Base-by-base conservation (phyloP, 2,888 invertebrate species). In the Tortrix viridana region DNA sequence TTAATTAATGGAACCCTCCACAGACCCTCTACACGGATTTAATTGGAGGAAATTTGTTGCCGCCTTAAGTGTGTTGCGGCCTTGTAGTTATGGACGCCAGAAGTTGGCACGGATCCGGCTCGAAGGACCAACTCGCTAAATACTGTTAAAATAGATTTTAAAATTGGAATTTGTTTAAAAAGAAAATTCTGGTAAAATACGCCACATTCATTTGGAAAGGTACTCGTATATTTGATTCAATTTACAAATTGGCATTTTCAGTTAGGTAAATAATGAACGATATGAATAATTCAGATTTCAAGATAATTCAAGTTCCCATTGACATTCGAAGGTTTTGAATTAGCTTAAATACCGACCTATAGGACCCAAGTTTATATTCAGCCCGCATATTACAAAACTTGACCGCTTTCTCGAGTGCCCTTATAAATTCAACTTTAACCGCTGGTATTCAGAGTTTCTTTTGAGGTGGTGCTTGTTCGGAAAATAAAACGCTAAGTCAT, bases 1-100 rank as follows among this genome's bases (percentile, higher is more conserved):
- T 85, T 88, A 88, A 87, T 88, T 88, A 88, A 86, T 81, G 84
- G 72, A 75, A 76, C 80, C 77, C 77, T 80, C 71, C 52, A 67
- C 62, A 65, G 69, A 66, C 67, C 69, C 72, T 74, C 74, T 71
- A 72, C 72, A 70, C 72, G 71, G 74, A 74, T 77, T 80, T 80
- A 80, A 82, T 80, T 81, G 80, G 77, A 74, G 74, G 73, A 80
- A 77, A 77, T 79, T 75, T 74, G 73, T 73, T 75, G 72, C 72
- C 67, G 70, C 57, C 62, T 70, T 68, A 66, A 68, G 65, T 69
- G 65, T 63, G 63, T 63, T 63, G 47, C 41, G 52, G 56, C 56
- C 56, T 56, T 65, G 65, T 65, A 55, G 65, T 60, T 65, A 65
- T 60, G 56, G 65, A 37, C 38, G 41, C 59, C 55, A 62, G 57